Base-by-base conservation (phyloP, 2,797 vertebrate species). In the Alauda arvensis region DNA sequence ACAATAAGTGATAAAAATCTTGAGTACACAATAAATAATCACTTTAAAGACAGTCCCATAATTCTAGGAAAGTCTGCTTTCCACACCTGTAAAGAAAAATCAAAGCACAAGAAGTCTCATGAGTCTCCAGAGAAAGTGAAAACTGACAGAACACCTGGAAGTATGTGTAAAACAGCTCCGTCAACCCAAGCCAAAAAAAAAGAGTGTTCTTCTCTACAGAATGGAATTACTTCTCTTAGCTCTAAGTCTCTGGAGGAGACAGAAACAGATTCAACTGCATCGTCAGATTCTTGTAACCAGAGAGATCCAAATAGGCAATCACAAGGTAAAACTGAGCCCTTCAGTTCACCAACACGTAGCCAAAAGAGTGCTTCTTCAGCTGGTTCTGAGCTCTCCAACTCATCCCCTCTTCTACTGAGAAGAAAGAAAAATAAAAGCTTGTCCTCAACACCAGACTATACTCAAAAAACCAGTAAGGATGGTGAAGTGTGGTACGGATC, bases 401-500 rank as follows among this genome's bases (percentile, higher is more conserved):
- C 95, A 9, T 70, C 91, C 63, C 85, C 95, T 49, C 76, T 67
- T 87, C 85, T 91, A 70, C 57, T 76, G 53, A 94, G 88, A 87
- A 92, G 65, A 57, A 92, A 95, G 90, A 89, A 70, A 91, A 94
- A 94, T 78, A 94, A 88, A 86, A 86, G 39, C 46, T 75, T 87
- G 40, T 94, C 94, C 25, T 93, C 94, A 26, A 69, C 95, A 60
- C 70, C 93, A 49, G 75, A 67, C 51, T 88, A 79, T 5, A n/a
- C 85, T 62, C 68, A 94, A 42, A 95, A 91, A 71, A 93, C 2
- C 7, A 88, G 83, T 60, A 96, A 97, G 69, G 96, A 96, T 40
- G 95, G 90, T 53, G 97, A 98, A 45, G 96, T 96, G 75, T 99
- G 98, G 98, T 99, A 98, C 39, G 99, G 99, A 26, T 99, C 99